phyloP scores from a whole-genome alignment of 2,113 vertebrate species.

The Ginglymostoma cirratum region DNA sequence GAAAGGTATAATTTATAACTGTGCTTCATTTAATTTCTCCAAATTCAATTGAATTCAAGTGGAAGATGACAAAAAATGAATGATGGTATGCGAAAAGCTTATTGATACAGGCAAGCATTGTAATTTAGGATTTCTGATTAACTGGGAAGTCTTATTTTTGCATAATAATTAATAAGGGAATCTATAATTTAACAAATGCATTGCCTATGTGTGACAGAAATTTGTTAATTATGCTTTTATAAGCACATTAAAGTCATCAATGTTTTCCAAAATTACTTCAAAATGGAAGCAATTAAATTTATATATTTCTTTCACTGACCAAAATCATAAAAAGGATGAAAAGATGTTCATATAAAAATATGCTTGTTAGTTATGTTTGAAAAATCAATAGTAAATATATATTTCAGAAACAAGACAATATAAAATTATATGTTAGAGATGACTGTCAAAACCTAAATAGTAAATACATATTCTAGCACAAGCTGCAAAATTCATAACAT shows the following conservation, averaged over 20 bases:
- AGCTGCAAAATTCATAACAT: background rate
- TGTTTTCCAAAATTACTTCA: constrained; percentile 3
- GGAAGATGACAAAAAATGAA: background rate
- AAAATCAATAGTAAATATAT: background rate
- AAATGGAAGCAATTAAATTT: background rate
- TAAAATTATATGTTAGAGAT: constrained; percentile 16
- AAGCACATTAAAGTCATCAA: constrained; percentile 28
- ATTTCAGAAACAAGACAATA: background rate
- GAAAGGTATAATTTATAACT: constrained; percentile 19
- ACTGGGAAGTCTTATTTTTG: background rate
- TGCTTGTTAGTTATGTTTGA: background rate
- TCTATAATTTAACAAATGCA: constrained; percentile 19
- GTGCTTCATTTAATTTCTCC: constrained; percentile 17
- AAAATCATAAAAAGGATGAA: constrained; percentile 8
- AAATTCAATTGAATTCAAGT: constrained; percentile 33
- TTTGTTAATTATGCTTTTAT: constrained; percentile 32
- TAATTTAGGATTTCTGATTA: constrained; percentile 26
- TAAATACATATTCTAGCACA: background rate
- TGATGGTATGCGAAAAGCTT: constrained; percentile 5
- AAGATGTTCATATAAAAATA: background rate
- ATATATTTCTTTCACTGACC: constrained; percentile 3
- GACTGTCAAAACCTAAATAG: background rate
- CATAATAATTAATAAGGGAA: constrained; percentile 21
- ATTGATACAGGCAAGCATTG: constrained; percentile 11
- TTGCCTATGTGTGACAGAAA: background rate